Percentiles rank a stretch among this genome's conserved stretches.
phyloP scores from a whole-genome alignment of 2,113 vertebrate species.

The Diphyllodes magnificus region DNA sequence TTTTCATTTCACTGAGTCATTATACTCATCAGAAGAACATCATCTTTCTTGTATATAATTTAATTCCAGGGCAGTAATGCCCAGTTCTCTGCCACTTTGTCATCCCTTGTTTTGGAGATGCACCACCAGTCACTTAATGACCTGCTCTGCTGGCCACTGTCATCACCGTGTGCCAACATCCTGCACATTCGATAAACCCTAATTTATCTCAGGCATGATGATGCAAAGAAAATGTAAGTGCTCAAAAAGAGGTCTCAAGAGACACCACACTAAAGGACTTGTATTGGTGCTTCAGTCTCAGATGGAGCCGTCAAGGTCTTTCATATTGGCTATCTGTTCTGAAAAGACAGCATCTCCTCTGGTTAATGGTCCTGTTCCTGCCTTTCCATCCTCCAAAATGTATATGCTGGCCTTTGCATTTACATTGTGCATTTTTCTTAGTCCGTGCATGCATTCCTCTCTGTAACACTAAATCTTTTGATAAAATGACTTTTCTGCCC shows the following conservation, averaged over 20 bases:
- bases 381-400: background rate
- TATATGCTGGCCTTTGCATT: background rate
- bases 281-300: background rate
- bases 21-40: background rate
- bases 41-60: background rate
- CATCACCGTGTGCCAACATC: background rate
- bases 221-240: background rate
- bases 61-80: background rate
- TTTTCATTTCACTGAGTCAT: background rate
- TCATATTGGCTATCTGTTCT: background rate
- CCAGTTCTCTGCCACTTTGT: background rate
- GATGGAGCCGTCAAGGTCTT: background rate
- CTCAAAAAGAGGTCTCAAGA: background rate
- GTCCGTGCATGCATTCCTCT: background rate
- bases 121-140: background rate
- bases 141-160: background rate
- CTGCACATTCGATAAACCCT: background rate
- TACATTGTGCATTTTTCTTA: background rate
- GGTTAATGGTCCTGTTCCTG: background rate
- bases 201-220: background rate
- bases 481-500: background rate
- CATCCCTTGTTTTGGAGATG: background rate
- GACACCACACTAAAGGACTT: background rate
- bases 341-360: background rate
- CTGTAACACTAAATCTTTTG: background rate